Evolutionary conservation across 1,140 invertebrate species (phyloP).

Genomic region (Lasioglossum baleicum): DNA sequence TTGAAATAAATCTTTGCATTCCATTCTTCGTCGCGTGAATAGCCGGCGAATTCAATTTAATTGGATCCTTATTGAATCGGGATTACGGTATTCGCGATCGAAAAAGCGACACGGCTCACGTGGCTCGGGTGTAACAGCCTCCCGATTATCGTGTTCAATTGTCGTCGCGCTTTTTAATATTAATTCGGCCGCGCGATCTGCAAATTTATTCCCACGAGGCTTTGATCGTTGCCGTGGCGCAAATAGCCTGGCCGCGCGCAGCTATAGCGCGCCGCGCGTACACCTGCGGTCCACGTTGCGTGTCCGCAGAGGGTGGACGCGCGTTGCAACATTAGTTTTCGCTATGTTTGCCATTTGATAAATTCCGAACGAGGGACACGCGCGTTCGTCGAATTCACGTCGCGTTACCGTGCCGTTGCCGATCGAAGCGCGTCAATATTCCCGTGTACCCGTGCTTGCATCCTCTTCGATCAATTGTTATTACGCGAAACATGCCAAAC

Average conservation of each 20-base stretch:
- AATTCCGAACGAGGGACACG: slow-evolving; percentile 28
- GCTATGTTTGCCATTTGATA: slow-evolving; percentile 51
- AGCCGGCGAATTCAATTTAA: neutral
- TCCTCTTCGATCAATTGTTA: neutral
- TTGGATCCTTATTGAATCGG: neutral
- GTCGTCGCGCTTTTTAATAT: slow-evolving; percentile 24
- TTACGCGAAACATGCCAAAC: neutral
- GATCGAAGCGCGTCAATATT: neutral
- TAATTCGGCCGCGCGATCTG: neutral
- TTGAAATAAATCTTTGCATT: neutral
- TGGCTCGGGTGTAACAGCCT: neutral
- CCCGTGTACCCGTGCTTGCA: neutral
- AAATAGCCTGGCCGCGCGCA: neutral
- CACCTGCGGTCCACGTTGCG: slow-evolving; percentile 26
- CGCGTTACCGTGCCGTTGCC: neutral
- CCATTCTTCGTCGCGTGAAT: too few relatives aligned
- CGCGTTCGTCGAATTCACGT: slow-evolving; percentile 15
- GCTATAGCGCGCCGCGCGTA: slow-evolving; percentile 33
- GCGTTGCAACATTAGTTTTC: slow-evolving; percentile 44
- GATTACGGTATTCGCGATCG: neutral
- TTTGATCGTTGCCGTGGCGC: slow-evolving; percentile 12
- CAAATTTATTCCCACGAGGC: slow-evolving; percentile 44
- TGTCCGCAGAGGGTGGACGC: neutral
- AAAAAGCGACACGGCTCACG: neutral
- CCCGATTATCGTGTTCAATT: neutral